Base-by-base conservation (phyloP, 2,888 invertebrate species). In the Blastobasis adustella region DNA sequence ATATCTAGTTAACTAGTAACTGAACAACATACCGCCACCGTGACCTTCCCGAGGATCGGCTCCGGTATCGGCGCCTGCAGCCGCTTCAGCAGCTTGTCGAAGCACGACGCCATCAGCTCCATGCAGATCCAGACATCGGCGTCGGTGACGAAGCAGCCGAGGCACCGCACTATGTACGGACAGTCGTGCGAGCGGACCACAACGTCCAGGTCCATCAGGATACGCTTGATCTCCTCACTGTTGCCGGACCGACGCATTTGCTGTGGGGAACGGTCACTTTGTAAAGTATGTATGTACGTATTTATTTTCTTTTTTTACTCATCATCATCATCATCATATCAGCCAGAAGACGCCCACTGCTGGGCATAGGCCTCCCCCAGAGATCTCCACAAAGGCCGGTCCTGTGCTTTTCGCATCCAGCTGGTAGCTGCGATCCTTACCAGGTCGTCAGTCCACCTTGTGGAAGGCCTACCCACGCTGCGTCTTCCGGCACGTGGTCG, bases 71-170 rank as follows among this genome's bases (percentile, higher is more conserved):
- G 95, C 61, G 92, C 92, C 57, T 94, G 93, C 43, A 95, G 90
- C 64, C 93, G 88, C 81, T 97, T 97, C 56, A 98, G 90, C 70
- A 99, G 88, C 88, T 99, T 99, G 80, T 99, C 99, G 75, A 99
- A 95, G 86, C 99, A 99, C 23, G 98, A 98, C 9, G 97, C 95
- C 99, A 99, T 99, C 62, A 99, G 90, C 87, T 99, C 99, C 99
- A 99, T 99, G 79, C 99, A 99, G 74, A 99, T 99, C 98, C 99
- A 99, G 0, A 99, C 98, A 80, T 99, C 98, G 1, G 96, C 95
- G 76, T 97, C 96, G 0, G 97, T 98, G 51, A 99, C 98, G 85
- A 99, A 98, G 87, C 98, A 98, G 45, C 99, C 99, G 69, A 97
- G 91, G 80, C 98, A 99, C 76, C 97, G 93, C 64, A 99, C 99